phyloP scores from a whole-genome alignment of 2,888 invertebrate species.

The Athalia cordata region DNA sequence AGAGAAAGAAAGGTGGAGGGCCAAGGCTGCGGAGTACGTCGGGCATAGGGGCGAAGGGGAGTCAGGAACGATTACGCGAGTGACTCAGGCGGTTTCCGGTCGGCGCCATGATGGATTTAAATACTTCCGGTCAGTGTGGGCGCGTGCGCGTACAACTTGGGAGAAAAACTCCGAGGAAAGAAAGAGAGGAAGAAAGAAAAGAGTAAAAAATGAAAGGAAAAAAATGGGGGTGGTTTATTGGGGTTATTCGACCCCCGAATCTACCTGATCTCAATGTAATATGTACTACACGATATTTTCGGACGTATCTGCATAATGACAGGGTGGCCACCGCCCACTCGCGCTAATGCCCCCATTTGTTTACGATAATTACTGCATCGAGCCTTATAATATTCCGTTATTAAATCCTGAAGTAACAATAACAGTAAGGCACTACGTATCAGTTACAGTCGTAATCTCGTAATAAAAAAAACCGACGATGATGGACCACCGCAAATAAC shows the following conservation, averaged over 20 bases:
- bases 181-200: constrained; percentile 5
- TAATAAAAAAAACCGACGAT: no score
- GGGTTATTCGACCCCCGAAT: constrained; percentile 38
- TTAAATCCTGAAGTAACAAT: neutral
- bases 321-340: constrained; percentile 49
- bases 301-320: constrained; percentile 58
- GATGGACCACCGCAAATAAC: no score
- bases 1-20: constrained; percentile 45
- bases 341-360: constrained; percentile 25
- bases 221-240: constrained; percentile 25
- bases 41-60: constrained; percentile 47
- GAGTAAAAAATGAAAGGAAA: neutral
- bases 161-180: constrained; percentile 1
- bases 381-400: neutral
- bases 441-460: no score
- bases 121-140: constrained; percentile 65
- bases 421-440: no score
- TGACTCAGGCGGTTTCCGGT: constrained; percentile 70
- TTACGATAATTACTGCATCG: neutral
- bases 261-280: constrained; percentile 30
- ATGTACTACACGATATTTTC: constrained; percentile 5
- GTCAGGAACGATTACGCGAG: constrained; percentile 66
- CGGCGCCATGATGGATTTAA: constrained; percentile 70
- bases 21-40: no score
- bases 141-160: constrained; percentile 62